Evolutionary conservation across 2,797 vertebrate species (phyloP), one percentile per base, ranked within the genome.

Genomic region (Danio tinwini): DNA sequence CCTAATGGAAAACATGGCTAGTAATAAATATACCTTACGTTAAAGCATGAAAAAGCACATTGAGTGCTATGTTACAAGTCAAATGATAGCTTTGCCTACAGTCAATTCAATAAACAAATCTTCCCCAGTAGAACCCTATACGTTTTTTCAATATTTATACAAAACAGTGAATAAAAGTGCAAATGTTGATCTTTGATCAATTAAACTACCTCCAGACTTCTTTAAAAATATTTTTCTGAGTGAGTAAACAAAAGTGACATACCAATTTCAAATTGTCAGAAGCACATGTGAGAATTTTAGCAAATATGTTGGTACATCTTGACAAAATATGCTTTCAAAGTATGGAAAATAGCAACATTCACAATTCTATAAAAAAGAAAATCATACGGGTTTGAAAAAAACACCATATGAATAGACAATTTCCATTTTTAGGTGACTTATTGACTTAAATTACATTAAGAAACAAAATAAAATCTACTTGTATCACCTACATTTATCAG

Each of bases 391-490:
- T 21, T 45, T 58, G 40, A 42, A 55, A 45, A n/a, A 42, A 17
- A 45, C 17, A 55, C 40, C 49, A 44, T 1, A 39, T 52, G 55
- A 52, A 72, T 58, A 29, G 13, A 67, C 40, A 19, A 45, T 58
- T 45, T 72, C 44, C 17, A 45, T 72, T 58, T 58, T 45, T 58
- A 11, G 16, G 53, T 45, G 16, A 44, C 14, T 58, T 58, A 65
- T 37, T 47, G 49, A 40, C 37, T 40, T 59, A 1, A 17, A 37
- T 14, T 17, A 77, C 63, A 49, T 68, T 16, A n/a, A 68, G 5
- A 3, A 52, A 39, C 0, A 3, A 69, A 7, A 53, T 21, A 44
- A 8, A 2, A 19, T 37, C 21, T 19, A 37, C 16, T 17, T 50
- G 14, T 19, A 50, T 13, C 44, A 29, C 17, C 19, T 37, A 70